A percentile compares a stretch with the other conserved stretches of the same genome.
Conservation (phyloP, 1,140 invertebrate species). For the Ostrea denselamellosa region DNA sequence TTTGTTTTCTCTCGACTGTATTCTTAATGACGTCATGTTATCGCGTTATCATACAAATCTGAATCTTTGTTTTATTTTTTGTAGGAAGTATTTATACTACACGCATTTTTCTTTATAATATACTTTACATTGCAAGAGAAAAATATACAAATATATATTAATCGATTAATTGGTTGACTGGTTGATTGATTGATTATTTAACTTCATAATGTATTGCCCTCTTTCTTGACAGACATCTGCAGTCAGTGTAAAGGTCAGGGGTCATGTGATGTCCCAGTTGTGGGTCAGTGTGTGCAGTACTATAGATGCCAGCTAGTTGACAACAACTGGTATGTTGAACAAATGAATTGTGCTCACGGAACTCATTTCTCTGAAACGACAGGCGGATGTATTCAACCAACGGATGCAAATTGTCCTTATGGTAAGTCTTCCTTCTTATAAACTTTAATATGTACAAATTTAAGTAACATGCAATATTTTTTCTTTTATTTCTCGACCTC, state of each 20-base stretch:
- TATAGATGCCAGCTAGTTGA: not conserved
- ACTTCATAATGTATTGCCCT: not conserved
- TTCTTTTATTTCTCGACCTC: too few relatives aligned
- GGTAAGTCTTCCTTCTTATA: not conserved
- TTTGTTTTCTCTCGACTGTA: too few relatives aligned
- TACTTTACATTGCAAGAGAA: not conserved
- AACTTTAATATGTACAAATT: not conserved
- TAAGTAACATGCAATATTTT: too few relatives aligned
- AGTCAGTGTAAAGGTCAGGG: not conserved
- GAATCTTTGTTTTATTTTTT: too few relatives aligned
- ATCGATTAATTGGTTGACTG: too few relatives aligned
- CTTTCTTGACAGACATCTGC: not conserved
- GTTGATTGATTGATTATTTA: not conserved
- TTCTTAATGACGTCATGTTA: too few relatives aligned
- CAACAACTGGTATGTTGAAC: not conserved
- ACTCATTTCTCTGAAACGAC: not conserved
- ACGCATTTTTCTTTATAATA: too few relatives aligned
- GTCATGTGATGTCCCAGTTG: not conserved
- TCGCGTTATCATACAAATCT: too few relatives aligned
- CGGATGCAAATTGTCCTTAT: not conserved
- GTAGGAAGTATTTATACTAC: too few relatives aligned
- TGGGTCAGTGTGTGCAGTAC: not conserved
- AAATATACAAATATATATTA: too few relatives aligned
- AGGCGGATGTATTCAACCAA: not conserved
- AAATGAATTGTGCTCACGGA: conserved; percentile 29